Evolutionary conservation across 2,888 invertebrate species (phyloP).

Genomic region (Amiota communis): DNA sequence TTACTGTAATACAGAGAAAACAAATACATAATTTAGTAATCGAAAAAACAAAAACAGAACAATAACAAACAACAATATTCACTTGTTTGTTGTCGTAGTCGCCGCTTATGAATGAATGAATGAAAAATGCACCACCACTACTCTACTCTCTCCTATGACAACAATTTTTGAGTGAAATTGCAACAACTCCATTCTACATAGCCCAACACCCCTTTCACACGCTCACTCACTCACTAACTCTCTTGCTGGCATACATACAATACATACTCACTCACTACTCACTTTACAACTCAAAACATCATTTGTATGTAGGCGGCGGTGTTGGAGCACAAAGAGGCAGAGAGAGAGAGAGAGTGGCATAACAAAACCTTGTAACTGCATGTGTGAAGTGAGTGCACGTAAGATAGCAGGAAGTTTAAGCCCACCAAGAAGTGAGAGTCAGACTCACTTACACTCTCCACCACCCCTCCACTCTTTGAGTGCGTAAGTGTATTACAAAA

Average conservation of each 20-base stretch:
- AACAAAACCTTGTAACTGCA: background rate
- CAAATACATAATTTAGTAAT: background rate
- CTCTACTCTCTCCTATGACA: too few relatives aligned
- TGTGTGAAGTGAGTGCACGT: background rate
- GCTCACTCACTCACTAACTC: constrained; percentile 1
- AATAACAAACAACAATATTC: constrained; percentile 2
- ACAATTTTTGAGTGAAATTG: background rate
- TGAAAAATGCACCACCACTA: background rate
- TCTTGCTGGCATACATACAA: background rate
- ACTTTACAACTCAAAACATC: background rate
- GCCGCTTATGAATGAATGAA: background rate
- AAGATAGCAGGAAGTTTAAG: background rate
- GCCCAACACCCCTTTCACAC: background rate
- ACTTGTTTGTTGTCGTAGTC: too few relatives aligned
- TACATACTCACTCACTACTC: background rate
- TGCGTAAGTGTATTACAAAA: too few relatives aligned
- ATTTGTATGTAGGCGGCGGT: too few relatives aligned
- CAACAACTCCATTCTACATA: background rate
- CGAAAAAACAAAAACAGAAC: background rate
- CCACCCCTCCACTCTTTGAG: too few relatives aligned
- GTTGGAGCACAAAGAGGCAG: too few relatives aligned
- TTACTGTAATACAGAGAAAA: background rate
- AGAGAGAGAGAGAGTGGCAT: too few relatives aligned
- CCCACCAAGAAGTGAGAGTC: too few relatives aligned
- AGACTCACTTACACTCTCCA: too few relatives aligned